These are phyloP conservation scores for Australoheros scitulus DNA, from an alignment of 2,113 vertebrate species.

Conservation along the genomic window DNA sequence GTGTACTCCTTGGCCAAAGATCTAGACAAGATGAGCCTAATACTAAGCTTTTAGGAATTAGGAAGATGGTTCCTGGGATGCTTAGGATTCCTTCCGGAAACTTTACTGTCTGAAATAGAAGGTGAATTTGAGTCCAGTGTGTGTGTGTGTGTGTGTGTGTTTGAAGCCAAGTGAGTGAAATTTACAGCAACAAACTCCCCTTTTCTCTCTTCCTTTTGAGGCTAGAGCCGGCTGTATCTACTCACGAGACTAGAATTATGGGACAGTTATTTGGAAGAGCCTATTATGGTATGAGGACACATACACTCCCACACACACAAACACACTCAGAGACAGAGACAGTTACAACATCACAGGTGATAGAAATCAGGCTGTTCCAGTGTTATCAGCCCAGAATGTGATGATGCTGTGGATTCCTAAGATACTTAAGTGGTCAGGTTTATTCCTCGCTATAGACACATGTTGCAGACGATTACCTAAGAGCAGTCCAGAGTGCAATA, in stretches of 20 bases:
- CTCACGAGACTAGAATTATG: slow-evolving; percentile 72
- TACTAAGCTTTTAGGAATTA: slow-evolving; percentile 71
- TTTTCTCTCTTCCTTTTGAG: slow-evolving; percentile 65
- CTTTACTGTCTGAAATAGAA: slow-evolving; percentile 65
- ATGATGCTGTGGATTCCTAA: slow-evolving; percentile 73
- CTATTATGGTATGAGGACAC: slow-evolving; percentile 79
- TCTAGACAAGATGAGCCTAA: slow-evolving; percentile 66
- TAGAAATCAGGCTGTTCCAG: slow-evolving; percentile 69
- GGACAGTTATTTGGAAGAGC: slow-evolving; percentile 64
- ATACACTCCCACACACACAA: slow-evolving; percentile 53
- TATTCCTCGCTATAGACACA: slow-evolving; percentile 56
- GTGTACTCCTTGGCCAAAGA: slow-evolving; percentile 61
- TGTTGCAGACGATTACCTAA: slow-evolving; percentile 67
- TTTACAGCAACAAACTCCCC: slow-evolving; percentile 48
- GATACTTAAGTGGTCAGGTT: slow-evolving; percentile 72
- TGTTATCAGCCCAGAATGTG: slow-evolving; percentile 68
- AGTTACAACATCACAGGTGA: slow-evolving; percentile 64
- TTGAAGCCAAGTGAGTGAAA: slow-evolving; percentile 44
- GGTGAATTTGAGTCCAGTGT: slow-evolving; percentile 58
- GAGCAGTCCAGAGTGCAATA: slow-evolving; percentile 41
- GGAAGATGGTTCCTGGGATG: slow-evolving; percentile 70
- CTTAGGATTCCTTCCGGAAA: slow-evolving; percentile 75
- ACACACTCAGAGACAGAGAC: slow-evolving; percentile 46
- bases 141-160: slow-evolving; percentile 29
- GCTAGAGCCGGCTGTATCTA: slow-evolving; percentile 60